These are phyloP conservation scores for Scolanthus callimorphus DNA, from an alignment of 92 coral and sea anemone genomes.

Conservation along the genomic window DNA sequence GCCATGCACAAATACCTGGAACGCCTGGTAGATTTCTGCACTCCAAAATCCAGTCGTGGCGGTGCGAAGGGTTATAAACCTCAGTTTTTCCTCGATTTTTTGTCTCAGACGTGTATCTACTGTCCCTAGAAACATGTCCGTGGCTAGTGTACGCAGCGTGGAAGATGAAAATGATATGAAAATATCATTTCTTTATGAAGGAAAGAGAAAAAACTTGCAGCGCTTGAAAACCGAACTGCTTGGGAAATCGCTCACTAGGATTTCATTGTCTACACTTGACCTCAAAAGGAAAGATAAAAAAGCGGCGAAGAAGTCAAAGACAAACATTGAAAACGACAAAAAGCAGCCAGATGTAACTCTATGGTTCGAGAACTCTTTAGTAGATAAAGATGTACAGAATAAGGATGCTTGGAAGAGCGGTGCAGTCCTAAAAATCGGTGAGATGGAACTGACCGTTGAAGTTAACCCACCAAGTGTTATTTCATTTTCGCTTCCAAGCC, in stretches of 20 bases:
- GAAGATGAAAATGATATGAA: constrained; percentile 47
- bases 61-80: too few species aligned
- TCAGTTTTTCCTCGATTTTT: too few species aligned
- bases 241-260: constrained; percentile 73
- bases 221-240: constrained; percentile 58
- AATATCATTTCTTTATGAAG: constrained; percentile 63
- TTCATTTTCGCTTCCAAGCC: constrained; percentile 58
- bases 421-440: constrained; percentile 58
- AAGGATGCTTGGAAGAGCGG: constrained; percentile 88
- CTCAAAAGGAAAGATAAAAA: constrained; percentile 39
- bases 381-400: constrained; percentile 55
- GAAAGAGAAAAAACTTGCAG: constrained; percentile 64
- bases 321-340: too few species aligned
- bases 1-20: too few species aligned
- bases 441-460: constrained; percentile 44
- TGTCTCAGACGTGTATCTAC: too few species aligned
- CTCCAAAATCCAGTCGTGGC: too few species aligned
- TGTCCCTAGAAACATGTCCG: too few species aligned
- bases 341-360: constrained; percentile 25
- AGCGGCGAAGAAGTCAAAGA: background rate
- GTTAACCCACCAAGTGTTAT: constrained; percentile 74
- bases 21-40: too few species aligned
- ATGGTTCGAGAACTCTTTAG: constrained; percentile 40
- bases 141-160: constrained; percentile 48
- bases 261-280: constrained; percentile 53